Percentiles rank a stretch among this genome's conserved stretches.
These are phyloP conservation scores for Hylaeus anthracinus DNA, from an alignment of 1,140 invertebrate species.

Conservation along the genomic window DNA sequence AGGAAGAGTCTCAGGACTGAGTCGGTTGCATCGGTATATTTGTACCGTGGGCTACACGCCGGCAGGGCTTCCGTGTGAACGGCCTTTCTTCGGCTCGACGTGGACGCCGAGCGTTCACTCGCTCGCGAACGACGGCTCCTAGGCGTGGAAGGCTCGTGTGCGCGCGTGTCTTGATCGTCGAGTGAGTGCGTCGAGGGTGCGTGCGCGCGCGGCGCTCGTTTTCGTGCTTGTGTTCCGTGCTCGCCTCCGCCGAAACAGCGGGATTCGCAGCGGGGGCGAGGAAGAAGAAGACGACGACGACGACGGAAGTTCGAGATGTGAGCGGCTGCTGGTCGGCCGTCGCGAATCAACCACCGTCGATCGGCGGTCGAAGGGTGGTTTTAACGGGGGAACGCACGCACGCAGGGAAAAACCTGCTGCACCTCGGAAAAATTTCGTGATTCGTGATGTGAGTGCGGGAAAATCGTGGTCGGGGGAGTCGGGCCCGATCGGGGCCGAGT, in stretches of 20 bases:
- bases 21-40: too few species aligned
- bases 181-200: slow-evolving; percentile 46
- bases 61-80: slow-evolving; percentile 57
- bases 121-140: background rate
- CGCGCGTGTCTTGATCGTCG: slow-evolving; percentile 16
- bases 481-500: background rate
- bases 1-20: too few species aligned
- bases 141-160: background rate
- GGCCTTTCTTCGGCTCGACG: slow-evolving; percentile 30
- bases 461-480: background rate
- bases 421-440: background rate
- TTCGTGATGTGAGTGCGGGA: slow-evolving; percentile 3
- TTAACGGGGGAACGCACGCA: background rate
- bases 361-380: background rate
- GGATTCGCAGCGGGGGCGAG: background rate
- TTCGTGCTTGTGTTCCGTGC: background rate
- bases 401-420: background rate
- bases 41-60: slow-evolving; percentile 5
- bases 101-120: slow-evolving; percentile 14
- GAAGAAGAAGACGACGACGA: background rate
- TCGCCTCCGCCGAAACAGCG: background rate
- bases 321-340: background rate
- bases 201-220: slow-evolving; percentile 29
- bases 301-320: slow-evolving; percentile 17
- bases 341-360: too few species aligned